Evolutionary conservation across 2,888 invertebrate species (phyloP), one percentile per base, ranked within the genome.

Genomic region (Hyppa rectilinea): DNA sequence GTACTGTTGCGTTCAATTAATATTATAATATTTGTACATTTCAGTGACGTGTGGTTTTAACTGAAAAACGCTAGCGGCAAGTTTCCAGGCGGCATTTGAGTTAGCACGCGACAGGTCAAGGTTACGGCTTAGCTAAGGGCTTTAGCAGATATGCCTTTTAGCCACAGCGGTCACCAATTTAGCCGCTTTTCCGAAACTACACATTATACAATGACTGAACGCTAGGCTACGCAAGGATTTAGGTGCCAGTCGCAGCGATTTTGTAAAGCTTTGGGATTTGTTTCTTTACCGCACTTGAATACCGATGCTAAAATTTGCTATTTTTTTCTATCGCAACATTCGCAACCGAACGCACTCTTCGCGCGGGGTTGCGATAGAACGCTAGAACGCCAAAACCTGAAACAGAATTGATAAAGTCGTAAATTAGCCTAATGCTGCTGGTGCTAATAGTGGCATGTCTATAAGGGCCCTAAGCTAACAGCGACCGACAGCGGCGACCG

Each of bases 101-200:
- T 72, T 64, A 85, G 81, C 94, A 94, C 93, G 94, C 94, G 87
- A 94, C 87, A 82, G 93, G 92, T 94, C 94, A 94, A 93, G 95
- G 95, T 71, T 75, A 80, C 43, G 43, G 71, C 52, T 71, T 80
- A 81, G 36, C 20, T 71, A 53, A 71, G 55, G 63, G 43, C 55
- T 43, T 49, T 43, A 43, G 36, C 40, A 73, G 73, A 72, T 49
- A 56, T n/a, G 20, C 29, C 26, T 49, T 64, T 34, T 67, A 34
- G 17, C n/a, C 10, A 31, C 31, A n/a, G 7, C 23, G 7, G 29
- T 14, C 3, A 17, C 23, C 4, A 2, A 34, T 40, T 34, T 34
- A 17, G 55, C 10, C 2, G 2, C 14, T 50, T 49, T 70, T 70
- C 23, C 1, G 17, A 50, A 70, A 9, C 12, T 36, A 20, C 26